Base-by-base conservation (phyloP, 2,797 vertebrate species). In the Sebastes taczanowskii region DNA sequence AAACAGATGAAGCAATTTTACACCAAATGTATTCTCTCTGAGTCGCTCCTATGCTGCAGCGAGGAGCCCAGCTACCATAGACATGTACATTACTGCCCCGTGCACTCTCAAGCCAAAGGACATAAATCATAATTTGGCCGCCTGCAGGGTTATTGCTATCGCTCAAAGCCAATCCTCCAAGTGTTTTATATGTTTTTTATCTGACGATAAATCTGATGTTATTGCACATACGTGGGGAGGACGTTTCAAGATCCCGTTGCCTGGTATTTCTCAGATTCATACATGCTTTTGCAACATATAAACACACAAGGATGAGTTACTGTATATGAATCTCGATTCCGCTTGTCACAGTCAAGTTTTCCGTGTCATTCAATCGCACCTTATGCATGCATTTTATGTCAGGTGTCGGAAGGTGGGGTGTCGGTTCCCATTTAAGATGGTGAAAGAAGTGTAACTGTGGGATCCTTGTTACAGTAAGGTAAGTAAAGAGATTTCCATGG, bases 1-100 rank as follows among this genome's bases (percentile, higher is more conserved):
- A 95, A 96, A 95, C 95, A 95, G 93, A 96, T 95, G 94, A 93
- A 93, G 94, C 92, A 93, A 94, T 95, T 95, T 95, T 93, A 92
- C 92, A 93, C 89, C 81, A 85, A 91, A 92, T 91, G 87, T 91
- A 90, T 92, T 94, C 90, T 91, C 86, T 89, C 81, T 35, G 83
- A 91, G 88, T 87, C 66, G 80, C 88, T 84, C 77, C 88, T 60
- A 75, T 89, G 86, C 85, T 77, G 79, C 83, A 78, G 73, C 38
- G 81, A 89, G 81, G 83, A 78, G 70, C 77, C 73, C 42, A n/a
- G 90, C 86, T 74, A 83, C 84, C 82, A 30, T 67, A 58, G 88
- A 91, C 90, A 87, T 89, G 88, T 89, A 88, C 92, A 89, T 88
- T 81, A 88, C 90, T 90, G 87, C 84, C 89, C 92, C 81, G 6